Evolutionary conservation across 2,113 vertebrate genomes (phyloP).

Genomic region (Psittacus erithacus): DNA sequence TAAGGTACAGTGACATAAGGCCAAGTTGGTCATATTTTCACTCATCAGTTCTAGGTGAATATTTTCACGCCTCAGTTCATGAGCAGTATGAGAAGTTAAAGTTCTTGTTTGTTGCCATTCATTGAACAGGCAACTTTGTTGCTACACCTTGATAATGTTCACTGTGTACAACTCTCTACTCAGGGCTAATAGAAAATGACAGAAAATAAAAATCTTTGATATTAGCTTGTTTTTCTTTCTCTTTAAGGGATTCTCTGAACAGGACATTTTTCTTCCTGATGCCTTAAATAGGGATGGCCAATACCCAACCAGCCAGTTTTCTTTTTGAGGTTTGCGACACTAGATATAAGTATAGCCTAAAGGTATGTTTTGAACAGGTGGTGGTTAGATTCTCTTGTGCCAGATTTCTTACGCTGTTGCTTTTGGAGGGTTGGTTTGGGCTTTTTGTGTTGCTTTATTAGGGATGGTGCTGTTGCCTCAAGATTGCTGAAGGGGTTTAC

Average conservation of each 20-base stretch:
- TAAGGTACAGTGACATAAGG: not conserved
- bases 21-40: slow-evolving; percentile 23
- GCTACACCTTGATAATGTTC: not conserved
- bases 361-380: not conserved
- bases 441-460: not conserved
- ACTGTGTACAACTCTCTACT: not conserved
- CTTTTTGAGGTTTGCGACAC: not conserved
- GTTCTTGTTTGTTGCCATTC: not conserved
- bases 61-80: not conserved
- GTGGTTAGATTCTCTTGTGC: not conserved
- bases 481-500: not conserved
- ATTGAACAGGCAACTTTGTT: not conserved
- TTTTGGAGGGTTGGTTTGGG: not conserved
- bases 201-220: not conserved
- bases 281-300: not conserved
- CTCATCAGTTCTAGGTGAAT: not conserved
- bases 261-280: not conserved
- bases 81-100: not conserved
- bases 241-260: not conserved
- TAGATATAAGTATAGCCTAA: not conserved
- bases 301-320: not conserved
- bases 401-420: not conserved
- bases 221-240: not conserved
- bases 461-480: not conserved
- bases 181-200: not conserved